Conservation (phyloP, 53 echinoderm and acorn worm species). For the Paracentrotus lividus region DNA sequence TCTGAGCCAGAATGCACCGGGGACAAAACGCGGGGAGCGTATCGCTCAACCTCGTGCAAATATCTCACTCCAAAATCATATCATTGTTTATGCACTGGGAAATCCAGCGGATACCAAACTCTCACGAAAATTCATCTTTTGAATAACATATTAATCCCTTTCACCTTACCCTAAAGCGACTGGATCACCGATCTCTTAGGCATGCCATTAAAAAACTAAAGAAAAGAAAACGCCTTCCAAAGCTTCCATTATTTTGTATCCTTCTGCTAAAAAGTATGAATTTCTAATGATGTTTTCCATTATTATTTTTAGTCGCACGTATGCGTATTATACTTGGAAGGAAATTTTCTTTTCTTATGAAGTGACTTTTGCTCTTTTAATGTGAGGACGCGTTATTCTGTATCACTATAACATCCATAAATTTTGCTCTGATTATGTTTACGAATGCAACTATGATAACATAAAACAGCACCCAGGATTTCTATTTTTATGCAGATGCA, state of each 20-base stretch:
- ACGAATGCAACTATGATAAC: too few relatives aligned
- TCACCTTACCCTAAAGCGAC: background rate
- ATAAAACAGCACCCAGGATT: too few relatives aligned
- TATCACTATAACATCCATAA: too few relatives aligned
- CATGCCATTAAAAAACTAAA: background rate
- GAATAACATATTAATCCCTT: background rate
- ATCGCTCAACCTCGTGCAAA: constrained; percentile 9
- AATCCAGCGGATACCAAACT: background rate
- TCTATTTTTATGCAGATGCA: too few relatives aligned
- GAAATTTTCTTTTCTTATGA: background rate
- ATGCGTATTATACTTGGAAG: background rate
- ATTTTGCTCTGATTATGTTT: too few relatives aligned
- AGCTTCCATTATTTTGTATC: background rate
- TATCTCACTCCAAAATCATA: background rate
- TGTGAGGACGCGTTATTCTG: too few relatives aligned
- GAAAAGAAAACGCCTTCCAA: background rate
- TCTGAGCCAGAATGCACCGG: background rate
- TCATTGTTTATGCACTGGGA: background rate
- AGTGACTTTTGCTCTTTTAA: too few relatives aligned
- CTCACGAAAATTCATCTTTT: background rate
- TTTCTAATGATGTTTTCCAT: background rate
- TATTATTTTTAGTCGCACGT: background rate
- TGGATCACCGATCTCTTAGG: background rate
- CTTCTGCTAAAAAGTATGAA: background rate
- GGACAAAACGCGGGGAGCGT: background rate